These are phyloP conservation scores for Hymenopus coronatus DNA, from an alignment of 2,888 invertebrate species.

Conservation along the genomic window DNA sequence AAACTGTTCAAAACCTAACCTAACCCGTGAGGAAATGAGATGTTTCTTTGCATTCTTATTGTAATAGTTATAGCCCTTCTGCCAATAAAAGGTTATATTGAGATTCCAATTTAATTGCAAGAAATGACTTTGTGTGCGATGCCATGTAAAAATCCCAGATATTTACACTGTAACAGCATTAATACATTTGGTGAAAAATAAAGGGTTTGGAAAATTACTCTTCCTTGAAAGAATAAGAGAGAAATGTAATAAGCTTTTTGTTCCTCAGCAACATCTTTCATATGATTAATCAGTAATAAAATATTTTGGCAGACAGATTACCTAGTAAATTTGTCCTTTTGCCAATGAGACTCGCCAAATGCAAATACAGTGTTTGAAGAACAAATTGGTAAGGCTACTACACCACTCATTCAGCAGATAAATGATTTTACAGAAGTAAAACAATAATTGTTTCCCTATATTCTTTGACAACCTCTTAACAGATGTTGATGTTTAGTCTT, in stretches of 20 bases:
- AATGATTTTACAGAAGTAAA: conserved; percentile 32
- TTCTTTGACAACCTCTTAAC: conserved; percentile 40
- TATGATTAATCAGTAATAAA: conserved; percentile 41
- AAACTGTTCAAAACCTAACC: neutral
- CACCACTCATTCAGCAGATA: conserved; percentile 30
- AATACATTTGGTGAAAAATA: conserved; percentile 34
- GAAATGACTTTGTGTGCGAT: conserved; percentile 1
- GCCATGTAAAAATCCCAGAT: conserved; percentile 37
- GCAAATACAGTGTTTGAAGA: conserved; percentile 11
- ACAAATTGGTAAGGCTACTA: conserved; percentile 30
- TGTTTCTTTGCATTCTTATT: neutral
- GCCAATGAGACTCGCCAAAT: conserved; percentile 37
- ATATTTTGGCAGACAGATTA: conserved; percentile 41
- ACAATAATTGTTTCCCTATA: conserved; percentile 34
- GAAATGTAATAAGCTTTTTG: conserved; percentile 34
- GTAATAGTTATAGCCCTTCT: neutral
- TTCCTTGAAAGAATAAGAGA: conserved; percentile 24
- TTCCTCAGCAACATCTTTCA: conserved; percentile 33
- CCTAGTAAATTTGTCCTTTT: conserved; percentile 40
- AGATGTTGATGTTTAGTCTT: conserved; percentile 34
- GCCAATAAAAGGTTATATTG: neutral
- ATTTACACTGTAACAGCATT: conserved; percentile 38
- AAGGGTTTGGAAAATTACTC: conserved; percentile 38
- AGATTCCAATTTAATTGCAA: neutral
- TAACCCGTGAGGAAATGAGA: neutral